A percentile compares a stretch with the other conserved stretches of the same genome.
phyloP scores from a whole-genome alignment of 2,797 vertebrate species.

The Muscicapa striata region DNA sequence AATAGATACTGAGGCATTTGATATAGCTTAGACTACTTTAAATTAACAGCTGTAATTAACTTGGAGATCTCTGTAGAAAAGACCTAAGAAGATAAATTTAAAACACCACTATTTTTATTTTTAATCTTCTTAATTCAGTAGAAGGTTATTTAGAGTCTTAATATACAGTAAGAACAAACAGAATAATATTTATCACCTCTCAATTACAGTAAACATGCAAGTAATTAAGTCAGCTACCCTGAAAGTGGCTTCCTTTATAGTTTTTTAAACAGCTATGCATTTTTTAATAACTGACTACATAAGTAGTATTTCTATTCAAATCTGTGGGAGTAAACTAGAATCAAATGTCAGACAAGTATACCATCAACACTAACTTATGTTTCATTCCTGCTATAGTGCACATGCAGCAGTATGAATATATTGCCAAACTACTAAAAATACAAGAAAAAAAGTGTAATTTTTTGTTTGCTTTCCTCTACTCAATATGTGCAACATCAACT shows the following conservation, averaged over 20 bases:
- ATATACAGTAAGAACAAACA: background rate
- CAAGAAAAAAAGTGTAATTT: background rate
- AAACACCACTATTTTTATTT: background rate
- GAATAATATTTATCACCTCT: background rate
- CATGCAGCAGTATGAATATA: background rate
- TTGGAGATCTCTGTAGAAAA: slow-evolving; percentile 21
- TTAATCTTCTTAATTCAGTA: background rate
- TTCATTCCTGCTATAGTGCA: background rate
- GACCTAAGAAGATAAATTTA: background rate
- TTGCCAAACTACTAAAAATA: background rate
- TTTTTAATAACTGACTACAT: background rate
- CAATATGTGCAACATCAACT: background rate
- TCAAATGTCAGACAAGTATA: background rate
- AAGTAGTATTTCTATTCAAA: background rate
- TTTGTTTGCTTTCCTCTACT: background rate
- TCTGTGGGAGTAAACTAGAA: background rate
- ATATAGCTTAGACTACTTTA: slow-evolving; percentile 4
- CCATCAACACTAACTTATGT: background rate
- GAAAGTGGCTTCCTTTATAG: background rate
- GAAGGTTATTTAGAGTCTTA: background rate
- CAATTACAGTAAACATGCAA: background rate
- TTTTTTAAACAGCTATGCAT: background rate
- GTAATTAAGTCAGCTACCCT: background rate
- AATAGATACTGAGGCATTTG: background rate
- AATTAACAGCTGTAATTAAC: slow-evolving; percentile 42